Base-by-base conservation (phyloP, 2,797 vertebrate species). In the Garrulus glandarius region DNA sequence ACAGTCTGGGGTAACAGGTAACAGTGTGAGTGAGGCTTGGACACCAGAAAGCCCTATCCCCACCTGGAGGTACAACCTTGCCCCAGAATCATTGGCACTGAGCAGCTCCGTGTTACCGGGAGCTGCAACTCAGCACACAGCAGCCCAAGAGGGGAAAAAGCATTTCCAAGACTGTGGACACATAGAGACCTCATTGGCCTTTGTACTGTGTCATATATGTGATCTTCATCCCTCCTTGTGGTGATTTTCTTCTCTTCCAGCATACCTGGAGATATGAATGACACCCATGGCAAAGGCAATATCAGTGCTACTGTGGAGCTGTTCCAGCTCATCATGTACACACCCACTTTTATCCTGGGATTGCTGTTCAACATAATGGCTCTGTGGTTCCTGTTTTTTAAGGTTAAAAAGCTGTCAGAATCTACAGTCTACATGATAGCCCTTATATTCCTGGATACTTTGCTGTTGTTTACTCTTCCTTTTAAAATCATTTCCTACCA, bases 401-500 rank as follows among this genome's bases (percentile, higher is more conserved):
- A 93, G 36, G 94, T 98, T 49, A 97, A 82, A 69, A 98, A 95
- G 23, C 96, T 96, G 91, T 97, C 96, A 3, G 98, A 97, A 96
- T 95, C 98, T 12, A 97, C 97, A 5, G 94, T 98, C 22, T 98
- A 98, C 93, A 91, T 98, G 92, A 72, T 91, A 85, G 97, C 96
- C 57, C 97, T 98, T 50, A 97, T 98, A 37, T 86, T 98, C 65
- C 97, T 98, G n/a, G 98, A 98, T 95, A 96, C 96, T 64, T 95
- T 98, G 86, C 93, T 98, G 72, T 81, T 98, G 29, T 96, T 98
- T 70, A 98, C 97, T 15, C 97, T 98, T 61, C 98, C 98, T 67
- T 98, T 98, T 47, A 98, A 98, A 95, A 98, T 98, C 0, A 52
- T 97, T 59, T 98, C 98, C 74, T 98, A 98, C 60, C 26, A 72